Evolutionary conservation across 1,140 invertebrate genomes (phyloP).

Genomic region (Aphidius ervi): DNA sequence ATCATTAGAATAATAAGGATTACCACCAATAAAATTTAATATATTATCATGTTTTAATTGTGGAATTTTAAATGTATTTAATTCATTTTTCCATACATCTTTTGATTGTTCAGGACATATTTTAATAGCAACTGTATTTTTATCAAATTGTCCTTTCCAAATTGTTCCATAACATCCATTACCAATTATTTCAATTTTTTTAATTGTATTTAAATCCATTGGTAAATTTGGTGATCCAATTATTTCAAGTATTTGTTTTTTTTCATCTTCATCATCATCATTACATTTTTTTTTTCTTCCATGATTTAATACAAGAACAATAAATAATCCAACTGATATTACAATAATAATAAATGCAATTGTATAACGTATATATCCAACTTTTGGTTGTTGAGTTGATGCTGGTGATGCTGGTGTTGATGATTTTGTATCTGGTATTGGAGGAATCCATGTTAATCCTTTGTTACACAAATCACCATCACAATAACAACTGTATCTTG

Average conservation of each 20-base stretch:
- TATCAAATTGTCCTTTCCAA: conserved; percentile 82
- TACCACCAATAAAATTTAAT: conserved; percentile 83
- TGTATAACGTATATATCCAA: background rate
- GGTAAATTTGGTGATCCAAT: conserved; percentile 57
- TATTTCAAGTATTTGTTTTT: conserved; percentile 56
- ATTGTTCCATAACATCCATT: conserved; percentile 93
- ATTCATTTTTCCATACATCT: conserved; percentile 75
- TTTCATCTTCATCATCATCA: conserved; percentile 53
- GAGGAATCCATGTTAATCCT: conserved; percentile 70
- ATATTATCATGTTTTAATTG: conserved; percentile 93
- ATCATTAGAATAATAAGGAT: conserved; percentile 79
- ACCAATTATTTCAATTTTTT: conserved; percentile 83
- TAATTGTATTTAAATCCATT: conserved; percentile 60
- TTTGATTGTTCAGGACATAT: conserved; percentile 68
- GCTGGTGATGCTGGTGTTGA: conserved; percentile 39
- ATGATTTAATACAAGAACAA: background rate
- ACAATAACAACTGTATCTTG: conserved; percentile 84
- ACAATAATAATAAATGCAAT: background rate
- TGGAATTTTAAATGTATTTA: conserved; percentile 88
- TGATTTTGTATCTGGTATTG: conserved; percentile 40
- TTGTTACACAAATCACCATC: conserved; percentile 84
- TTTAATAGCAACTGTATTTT: conserved; percentile 71
- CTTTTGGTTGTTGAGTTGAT: conserved; percentile 35
- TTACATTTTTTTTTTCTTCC: conserved; percentile 19
- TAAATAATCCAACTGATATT: background rate